Conservation (phyloP, 2,888 invertebrate genomes). For the Pheosia gnoma region DNA sequence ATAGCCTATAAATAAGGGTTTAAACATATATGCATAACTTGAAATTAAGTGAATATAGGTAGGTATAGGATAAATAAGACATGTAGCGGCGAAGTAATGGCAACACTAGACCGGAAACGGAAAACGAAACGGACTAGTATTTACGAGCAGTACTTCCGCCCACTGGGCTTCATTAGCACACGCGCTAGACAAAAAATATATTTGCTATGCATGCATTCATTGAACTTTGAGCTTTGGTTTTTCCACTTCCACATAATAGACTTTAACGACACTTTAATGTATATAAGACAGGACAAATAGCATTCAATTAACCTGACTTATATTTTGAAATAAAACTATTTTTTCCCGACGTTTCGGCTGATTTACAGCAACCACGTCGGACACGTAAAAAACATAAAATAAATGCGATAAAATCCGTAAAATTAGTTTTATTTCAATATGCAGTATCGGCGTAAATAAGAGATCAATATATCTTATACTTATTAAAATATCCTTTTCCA, state of each 20-base stretch:
- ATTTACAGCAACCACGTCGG: too few relatives aligned
- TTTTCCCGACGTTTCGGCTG: too few relatives aligned
- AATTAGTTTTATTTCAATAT: too few relatives aligned
- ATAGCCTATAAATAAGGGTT: conserved; percentile 52
- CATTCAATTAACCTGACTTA: too few relatives aligned
- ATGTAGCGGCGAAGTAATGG: conserved; percentile 72
- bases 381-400: too few relatives aligned
- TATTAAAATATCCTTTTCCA: too few relatives aligned
- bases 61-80: conserved; percentile 74
- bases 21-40: conserved; percentile 55
- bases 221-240: conserved; percentile 30
- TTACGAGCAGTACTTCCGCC: conserved; percentile 79
- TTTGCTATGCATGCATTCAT: conserved; percentile 47
- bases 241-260: not conserved
- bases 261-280: not conserved
- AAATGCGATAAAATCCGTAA: too few relatives aligned
- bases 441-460: too few relatives aligned
- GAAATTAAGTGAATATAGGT: conserved; percentile 65
- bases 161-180: conserved; percentile 69
- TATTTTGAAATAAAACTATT: too few relatives aligned
- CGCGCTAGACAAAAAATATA: conserved; percentile 53
- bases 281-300: too few relatives aligned
- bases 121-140: conserved; percentile 80
- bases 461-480: too few relatives aligned
- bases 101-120: conserved; percentile 75